Conservation (phyloP, 2,888 invertebrate species). For the Limnephilus marmoratus region DNA sequence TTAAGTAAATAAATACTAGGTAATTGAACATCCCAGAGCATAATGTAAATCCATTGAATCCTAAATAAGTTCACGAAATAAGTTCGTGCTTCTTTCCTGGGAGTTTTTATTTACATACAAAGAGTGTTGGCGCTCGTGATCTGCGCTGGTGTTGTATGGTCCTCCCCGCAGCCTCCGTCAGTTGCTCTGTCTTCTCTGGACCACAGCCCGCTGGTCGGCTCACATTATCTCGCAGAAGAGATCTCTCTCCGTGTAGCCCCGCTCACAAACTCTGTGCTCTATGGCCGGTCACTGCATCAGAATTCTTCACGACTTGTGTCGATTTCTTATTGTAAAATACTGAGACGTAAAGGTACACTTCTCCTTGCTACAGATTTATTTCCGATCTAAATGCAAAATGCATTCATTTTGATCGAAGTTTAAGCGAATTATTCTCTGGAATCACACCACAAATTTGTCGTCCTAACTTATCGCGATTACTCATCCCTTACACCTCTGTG, state of each 20-base stretch:
- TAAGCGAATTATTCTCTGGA: background rate
- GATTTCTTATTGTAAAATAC: conserved; percentile 19
- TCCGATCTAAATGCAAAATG: background rate
- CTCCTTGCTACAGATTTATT: background rate
- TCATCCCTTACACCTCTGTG: background rate
- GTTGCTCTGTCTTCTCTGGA: background rate
- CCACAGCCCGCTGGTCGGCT: background rate
- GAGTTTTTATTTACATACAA: conserved; percentile 54
- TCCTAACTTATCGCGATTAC: background rate
- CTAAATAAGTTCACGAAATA: conserved; percentile 22
- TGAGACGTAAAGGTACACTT: background rate
- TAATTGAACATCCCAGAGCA: background rate
- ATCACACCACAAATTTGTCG: background rate
- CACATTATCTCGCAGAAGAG: background rate
- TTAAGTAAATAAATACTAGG: background rate
- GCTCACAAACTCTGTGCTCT: background rate
- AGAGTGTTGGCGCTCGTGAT: conserved; percentile 52
- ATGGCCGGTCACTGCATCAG: conserved; percentile 31
- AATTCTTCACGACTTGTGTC: conserved; percentile 23
- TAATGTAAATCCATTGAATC: conserved; percentile 10
- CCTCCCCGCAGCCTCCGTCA: conserved; percentile 6
- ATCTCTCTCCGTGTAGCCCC: background rate
- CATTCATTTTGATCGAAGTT: background rate
- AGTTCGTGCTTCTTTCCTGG: conserved; percentile 12
- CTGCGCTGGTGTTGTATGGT: conserved; percentile 41